A percentile compares a stretch with the other conserved stretches of the same genome.
Conservation (phyloP, 53 echinoderm and acorn worm species). For the Antedon mediterranea region DNA sequence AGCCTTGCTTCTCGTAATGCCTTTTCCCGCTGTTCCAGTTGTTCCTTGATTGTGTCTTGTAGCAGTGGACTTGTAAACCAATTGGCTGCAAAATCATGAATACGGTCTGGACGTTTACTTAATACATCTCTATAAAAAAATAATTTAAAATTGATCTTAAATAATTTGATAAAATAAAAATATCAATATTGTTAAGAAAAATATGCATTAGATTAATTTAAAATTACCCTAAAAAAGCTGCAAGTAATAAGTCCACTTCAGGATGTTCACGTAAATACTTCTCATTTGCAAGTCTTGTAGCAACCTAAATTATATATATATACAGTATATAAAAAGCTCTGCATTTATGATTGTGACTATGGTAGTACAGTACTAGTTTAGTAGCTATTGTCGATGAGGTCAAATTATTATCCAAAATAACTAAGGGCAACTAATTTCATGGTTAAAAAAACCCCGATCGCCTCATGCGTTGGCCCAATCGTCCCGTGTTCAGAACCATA, state of each 20-base stretch:
- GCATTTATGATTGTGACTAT: too few species aligned
- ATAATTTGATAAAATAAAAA: neutral
- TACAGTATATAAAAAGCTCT: too few species aligned
- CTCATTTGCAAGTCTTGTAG: conserved; percentile 84
- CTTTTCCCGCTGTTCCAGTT: conserved; percentile 65
- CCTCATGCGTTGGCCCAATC: too few species aligned
- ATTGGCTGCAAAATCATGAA: conserved; percentile 91
- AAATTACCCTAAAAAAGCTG: conserved; percentile 81
- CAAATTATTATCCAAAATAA: too few species aligned
- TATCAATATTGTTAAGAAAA: neutral
- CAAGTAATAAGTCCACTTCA: conserved; percentile 77
- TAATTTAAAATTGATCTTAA: neutral
- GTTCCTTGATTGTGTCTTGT: conserved; percentile 47
- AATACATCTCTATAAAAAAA: conserved; percentile 55
- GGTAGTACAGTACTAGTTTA: too few species aligned
- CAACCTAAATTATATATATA: too few species aligned
- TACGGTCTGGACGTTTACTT: conserved; percentile 80
- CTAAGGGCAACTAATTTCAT: too few species aligned
- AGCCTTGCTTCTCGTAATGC: conserved; percentile 65
- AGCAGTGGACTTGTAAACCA: conserved; percentile 84
- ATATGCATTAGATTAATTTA: neutral
- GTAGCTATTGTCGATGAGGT: too few species aligned
- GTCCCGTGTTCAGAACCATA: too few species aligned
- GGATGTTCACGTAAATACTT: conserved; percentile 85
- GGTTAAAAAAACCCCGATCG: too few species aligned